A percentile compares a stretch with the other conserved stretches of the same genome.
phyloP scores from a whole-genome alignment of 2,888 invertebrate genomes.

The Ectemnius cavifrons region DNA sequence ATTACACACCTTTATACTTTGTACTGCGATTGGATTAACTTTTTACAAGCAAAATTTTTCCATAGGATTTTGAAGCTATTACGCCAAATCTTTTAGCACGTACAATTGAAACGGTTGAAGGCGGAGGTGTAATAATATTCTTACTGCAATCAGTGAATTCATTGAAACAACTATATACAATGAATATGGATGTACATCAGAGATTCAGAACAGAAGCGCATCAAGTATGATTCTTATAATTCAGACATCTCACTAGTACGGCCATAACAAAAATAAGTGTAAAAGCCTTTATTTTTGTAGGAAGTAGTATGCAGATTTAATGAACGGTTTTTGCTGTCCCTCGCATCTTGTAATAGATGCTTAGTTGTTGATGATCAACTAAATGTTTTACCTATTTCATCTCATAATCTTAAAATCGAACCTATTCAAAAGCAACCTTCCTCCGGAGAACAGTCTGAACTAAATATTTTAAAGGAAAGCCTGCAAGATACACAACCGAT shows the following conservation, averaged over 20 bases:
- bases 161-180: conserved; percentile 94
- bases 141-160: conserved; percentile 92
- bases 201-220: conserved; percentile 97
- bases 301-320: conserved; percentile 96
- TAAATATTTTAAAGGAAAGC: conserved; percentile 88
- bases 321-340: conserved; percentile 95
- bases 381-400: conserved; percentile 94
- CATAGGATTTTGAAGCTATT: conserved; percentile 96
- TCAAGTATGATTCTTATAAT: conserved; percentile 75
- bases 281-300: conserved; percentile 41
- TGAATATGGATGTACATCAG: conserved; percentile 99
- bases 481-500: conserved; percentile 95
- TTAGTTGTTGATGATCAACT: conserved; percentile 97
- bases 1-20: conserved; percentile 17
- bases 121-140: conserved; percentile 95
- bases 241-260: neutral
- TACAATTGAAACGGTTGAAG: conserved; percentile 98
- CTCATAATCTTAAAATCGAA: conserved; percentile 90
- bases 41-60: conserved; percentile 35
- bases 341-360: conserved; percentile 92
- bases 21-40: conserved; percentile 1
- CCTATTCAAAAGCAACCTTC: conserved; percentile 82
- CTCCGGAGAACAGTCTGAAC: conserved; percentile 81
- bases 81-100: conserved; percentile 98
- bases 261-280: no score